Conservation (phyloP, 2,797 vertebrate species). For the Yasuhikotakia modesta region DNA sequence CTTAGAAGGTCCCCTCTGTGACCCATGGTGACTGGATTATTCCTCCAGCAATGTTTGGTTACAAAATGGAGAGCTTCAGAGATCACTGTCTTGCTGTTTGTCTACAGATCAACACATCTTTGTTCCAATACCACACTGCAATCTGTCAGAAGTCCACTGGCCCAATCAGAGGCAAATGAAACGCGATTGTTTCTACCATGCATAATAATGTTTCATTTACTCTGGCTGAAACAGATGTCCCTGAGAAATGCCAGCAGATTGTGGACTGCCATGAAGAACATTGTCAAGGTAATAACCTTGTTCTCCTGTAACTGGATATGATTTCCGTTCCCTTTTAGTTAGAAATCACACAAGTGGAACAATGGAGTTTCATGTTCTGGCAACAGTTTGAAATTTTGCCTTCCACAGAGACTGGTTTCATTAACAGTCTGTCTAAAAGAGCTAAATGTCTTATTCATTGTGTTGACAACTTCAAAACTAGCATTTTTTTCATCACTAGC, state of each 20-base stretch:
- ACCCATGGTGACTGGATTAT: slow-evolving; percentile 55
- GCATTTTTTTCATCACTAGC: no score
- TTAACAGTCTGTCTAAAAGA: slow-evolving; percentile 33
- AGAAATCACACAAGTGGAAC: slow-evolving; percentile 35
- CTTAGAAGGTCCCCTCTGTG: slow-evolving; percentile 63
- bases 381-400: slow-evolving; percentile 24
- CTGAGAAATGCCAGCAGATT: slow-evolving; percentile 50
- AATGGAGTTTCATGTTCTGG: slow-evolving; percentile 29
- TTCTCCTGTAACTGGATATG: slow-evolving; percentile 40
- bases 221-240: slow-evolving; percentile 51
- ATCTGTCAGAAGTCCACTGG: slow-evolving; percentile 34
- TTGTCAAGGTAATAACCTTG: slow-evolving; percentile 52
- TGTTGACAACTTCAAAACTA: neutral
- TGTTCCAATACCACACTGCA: slow-evolving; percentile 30
- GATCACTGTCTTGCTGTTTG: neutral
- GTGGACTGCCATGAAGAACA: slow-evolving; percentile 49
- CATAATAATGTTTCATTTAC: slow-evolving; percentile 50
- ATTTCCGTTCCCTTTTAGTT: slow-evolving; percentile 33
- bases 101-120: slow-evolving; percentile 18
- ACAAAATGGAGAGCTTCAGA: neutral
- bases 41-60: neutral
- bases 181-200: slow-evolving; percentile 42
- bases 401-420: slow-evolving; percentile 30
- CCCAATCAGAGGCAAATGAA: slow-evolving; percentile 46
- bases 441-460: slow-evolving; percentile 22